Evolutionary conservation across 2,888 invertebrate genomes (phyloP), one percentile per base, ranked within the genome.

Genomic region (Rosalia funebris): DNA sequence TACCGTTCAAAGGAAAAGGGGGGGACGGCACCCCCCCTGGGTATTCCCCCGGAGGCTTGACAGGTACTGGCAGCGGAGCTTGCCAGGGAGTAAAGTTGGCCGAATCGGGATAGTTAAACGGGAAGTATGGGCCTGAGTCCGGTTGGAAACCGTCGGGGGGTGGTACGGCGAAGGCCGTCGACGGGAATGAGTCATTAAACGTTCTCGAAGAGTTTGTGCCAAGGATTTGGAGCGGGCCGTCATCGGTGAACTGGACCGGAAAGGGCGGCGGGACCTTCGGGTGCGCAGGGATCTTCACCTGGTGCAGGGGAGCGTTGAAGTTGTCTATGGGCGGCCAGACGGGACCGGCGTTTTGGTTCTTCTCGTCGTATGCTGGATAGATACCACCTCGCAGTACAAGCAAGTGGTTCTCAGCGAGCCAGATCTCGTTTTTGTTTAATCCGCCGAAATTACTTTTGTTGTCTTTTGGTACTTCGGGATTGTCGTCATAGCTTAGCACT

Each of bases 191-290:
- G 86, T 84, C 84, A 87, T 85, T 86, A 87, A 86, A 83, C 85
- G 89, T 84, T 85, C 90, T 86, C 84, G 88, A 84, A 85, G 89
- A 86, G 85, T 91, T 91, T 83, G 88, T 86, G 81, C 91, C 90
- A 83, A 95, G 87, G 87, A 94, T 90, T 85, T 92, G 89, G 82
- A 94, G 86, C 79, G 94, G 94, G 77, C 93, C 94, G 78, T 89
- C 87, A 79, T 93, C 92, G 81, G 87, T 86, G 82, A 95, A 89
- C 84, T 92, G 93, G 82, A 95, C 90, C 79, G 95, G 95, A 90
- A 95, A 95, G 84, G 95, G 95, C 86, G 95, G 95, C 82, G 95
- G 93, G 74, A 94, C 88, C 82, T 89, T 89, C 7, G 93, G 93
- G 81, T 89, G 88, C 50, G 88, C 82, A 39, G 94, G 93, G 75